Conservation (phyloP, 2,888 invertebrate species). For the Cryptocheilus praepositus region DNA sequence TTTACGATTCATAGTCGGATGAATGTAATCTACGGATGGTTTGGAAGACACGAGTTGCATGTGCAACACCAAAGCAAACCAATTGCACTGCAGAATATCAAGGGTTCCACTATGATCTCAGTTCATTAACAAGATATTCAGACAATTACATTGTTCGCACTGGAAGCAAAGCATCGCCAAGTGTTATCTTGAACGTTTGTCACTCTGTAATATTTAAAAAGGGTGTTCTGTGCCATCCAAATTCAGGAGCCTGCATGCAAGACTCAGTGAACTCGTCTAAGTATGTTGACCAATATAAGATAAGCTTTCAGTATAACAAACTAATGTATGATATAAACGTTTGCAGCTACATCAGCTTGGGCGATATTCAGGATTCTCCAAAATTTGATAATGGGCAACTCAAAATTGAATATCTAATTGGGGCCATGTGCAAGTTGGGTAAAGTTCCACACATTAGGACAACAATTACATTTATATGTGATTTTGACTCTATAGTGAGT, state of each 20-base stretch:
- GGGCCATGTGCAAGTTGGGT: conserved; percentile 47
- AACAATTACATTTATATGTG: conserved; percentile 63
- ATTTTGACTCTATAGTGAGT: conserved; percentile 56
- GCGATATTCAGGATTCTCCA: conserved; percentile 33
- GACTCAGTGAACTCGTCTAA: conserved; percentile 14
- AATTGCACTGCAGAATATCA: conserved; percentile 56
- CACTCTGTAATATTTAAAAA: conserved; percentile 61
- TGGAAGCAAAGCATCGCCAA: conserved; percentile 29
- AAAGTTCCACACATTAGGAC: conserved; percentile 43
- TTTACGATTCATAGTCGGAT: conserved; percentile 23
- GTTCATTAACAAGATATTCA: conserved; percentile 52
- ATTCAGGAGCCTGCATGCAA: conserved; percentile 52
- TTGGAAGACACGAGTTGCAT: conserved; percentile 64
- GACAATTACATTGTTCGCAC: conserved; percentile 62
- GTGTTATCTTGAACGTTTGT: conserved; percentile 68
- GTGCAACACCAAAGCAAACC: conserved; percentile 34
- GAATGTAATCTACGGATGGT: conserved; percentile 53
- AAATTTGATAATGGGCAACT: conserved; percentile 33
- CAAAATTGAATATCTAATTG: conserved; percentile 53
- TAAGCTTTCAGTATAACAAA: not conserved
- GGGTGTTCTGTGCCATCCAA: conserved; percentile 34
- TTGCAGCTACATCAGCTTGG: conserved; percentile 37
- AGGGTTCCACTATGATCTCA: conserved; percentile 60
- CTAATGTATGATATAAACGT: not conserved
- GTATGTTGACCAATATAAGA: not conserved